phyloP scores from a whole-genome alignment of 92 coral and sea anemone genomes.

The Porites evermanni region DNA sequence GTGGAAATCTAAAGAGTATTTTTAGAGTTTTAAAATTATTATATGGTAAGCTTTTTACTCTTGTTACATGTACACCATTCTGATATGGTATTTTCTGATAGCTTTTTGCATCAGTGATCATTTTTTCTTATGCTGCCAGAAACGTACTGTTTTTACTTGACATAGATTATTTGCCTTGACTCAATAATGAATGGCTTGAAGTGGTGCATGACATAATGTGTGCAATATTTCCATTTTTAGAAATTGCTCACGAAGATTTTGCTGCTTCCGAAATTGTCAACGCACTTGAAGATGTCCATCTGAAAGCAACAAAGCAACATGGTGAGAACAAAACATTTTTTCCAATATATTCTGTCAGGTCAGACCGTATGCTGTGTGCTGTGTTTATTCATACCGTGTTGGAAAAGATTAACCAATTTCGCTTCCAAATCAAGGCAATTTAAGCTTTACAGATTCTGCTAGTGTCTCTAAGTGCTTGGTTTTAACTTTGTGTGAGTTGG shows the following conservation, averaged over 20 bases:
- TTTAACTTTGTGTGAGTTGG: no score
- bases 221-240: conserved; percentile 33
- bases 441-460: no score
- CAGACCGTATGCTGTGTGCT: neutral
- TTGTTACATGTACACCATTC: no score
- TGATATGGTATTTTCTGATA: no score
- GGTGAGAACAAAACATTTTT: conserved; percentile 46
- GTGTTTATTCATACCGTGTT: no score
- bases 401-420: no score
- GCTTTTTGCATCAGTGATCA: no score
- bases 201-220: neutral
- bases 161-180: no score
- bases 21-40: conserved; percentile 90
- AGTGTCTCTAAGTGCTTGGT: no score
- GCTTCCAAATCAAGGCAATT: no score
- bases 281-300: conserved; percentile 89
- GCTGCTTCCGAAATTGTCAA: conserved; percentile 75
- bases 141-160: no score
- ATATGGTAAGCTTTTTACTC: conserved; percentile 76
- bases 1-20: conserved; percentile 96
- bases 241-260: conserved; percentile 82
- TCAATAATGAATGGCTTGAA: neutral
- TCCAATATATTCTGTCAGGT: neutral
- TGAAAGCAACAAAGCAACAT: conserved; percentile 85
- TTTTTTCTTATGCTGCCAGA: no score